Base-by-base conservation (phyloP, 2,888 invertebrate genomes). In the Drosophila siamana region DNA sequence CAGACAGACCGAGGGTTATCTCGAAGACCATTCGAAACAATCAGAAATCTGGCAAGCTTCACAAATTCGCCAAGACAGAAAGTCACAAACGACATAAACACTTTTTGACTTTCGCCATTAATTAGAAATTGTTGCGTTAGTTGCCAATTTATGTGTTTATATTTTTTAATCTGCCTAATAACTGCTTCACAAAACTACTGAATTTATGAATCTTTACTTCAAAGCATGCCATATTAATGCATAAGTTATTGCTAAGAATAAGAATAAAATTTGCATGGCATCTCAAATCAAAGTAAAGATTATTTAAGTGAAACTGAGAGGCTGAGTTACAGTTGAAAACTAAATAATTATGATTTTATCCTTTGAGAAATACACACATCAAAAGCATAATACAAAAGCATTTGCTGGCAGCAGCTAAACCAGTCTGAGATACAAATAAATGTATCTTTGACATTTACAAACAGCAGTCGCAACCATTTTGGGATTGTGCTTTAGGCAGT, bases 401-500 rank as follows among this genome's bases (percentile, higher is more conserved):
- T 11, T 22, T 7, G 0, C 22, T 19, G 2, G 11, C n/a, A 46
- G 22, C 22, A n/a, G n/a, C n/a, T n/a, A 0, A 33, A 55, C 15
- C n/a, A 41, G 6, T 9, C 28, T 28, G 19, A 47, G 19, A 19
- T 57, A 59, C 30, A 51, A 50, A 24, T 51, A 15, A 7, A 13
- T 2, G 36, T 2, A 33, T 41, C 38, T 46, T 41, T 8, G 19
- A 44, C n/a, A 51, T 61, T 38, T 43, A 22, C 30, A 36, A 28
- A 47, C 16, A 47, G 43, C 51, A 68, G 33, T n/a, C n/a, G 6
- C 5, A 48, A 30, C 6, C 6, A n/a, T 5, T 11, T 13, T 16
- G 40, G 15, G 28, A 50, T 38, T 63, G 63, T 22, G 50, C 43
- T 62, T 70, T 55, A 48, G n/a, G 5, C 13, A 22, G n/a, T 28